Conservation (phyloP, 2,888 invertebrate genomes). For the Argynnis bischoffii region DNA sequence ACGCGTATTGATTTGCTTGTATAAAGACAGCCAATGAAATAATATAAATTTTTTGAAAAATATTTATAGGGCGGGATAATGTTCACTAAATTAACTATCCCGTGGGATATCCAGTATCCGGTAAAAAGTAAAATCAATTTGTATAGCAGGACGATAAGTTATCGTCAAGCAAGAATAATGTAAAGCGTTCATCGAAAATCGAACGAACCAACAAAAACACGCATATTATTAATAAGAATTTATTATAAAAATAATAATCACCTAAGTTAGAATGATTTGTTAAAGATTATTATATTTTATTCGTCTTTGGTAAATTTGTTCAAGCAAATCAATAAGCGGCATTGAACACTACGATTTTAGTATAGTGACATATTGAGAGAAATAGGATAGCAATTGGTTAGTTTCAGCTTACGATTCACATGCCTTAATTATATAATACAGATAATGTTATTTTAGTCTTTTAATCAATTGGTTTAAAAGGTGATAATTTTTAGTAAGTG, state of each 20-base stretch:
- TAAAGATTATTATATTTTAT: background rate
- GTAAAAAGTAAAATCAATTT: no score
- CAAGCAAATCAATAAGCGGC: conserved; percentile 8
- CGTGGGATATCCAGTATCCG: no score
- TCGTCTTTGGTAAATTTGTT: background rate
- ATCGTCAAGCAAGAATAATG: no score
- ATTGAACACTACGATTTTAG: conserved; percentile 17
- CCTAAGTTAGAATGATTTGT: no score
- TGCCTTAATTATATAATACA: conserved; percentile 12
- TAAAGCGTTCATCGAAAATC: no score
- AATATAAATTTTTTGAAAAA: background rate
- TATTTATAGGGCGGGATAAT: no score
- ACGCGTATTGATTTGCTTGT: conserved; percentile 13
- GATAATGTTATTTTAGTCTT: background rate
- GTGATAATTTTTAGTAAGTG: background rate
- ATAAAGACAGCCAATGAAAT: background rate
- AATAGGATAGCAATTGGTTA: conserved; percentile 32
- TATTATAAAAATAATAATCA: no score
- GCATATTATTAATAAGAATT: no score
- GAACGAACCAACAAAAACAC: no score
- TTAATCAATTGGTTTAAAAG: background rate
- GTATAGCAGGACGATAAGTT: no score
- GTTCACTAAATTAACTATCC: no score
- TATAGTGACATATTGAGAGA: conserved; percentile 31
- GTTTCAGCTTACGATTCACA: conserved; percentile 24